Conservation (phyloP, 2,888 invertebrate species). For the Sisyra nigra region DNA sequence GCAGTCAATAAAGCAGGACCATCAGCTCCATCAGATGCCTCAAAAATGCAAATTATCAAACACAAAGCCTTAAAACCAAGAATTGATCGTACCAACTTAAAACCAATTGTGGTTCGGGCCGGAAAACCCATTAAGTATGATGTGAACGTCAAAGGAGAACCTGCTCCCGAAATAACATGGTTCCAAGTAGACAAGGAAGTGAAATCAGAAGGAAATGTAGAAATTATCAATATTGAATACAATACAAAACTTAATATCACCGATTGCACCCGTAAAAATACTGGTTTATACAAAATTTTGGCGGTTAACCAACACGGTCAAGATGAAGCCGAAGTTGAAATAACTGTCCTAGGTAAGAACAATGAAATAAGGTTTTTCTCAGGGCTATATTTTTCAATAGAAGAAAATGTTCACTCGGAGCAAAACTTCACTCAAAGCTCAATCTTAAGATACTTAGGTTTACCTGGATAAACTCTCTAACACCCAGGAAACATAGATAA, state of each 20-base stretch:
- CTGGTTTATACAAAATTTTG: constrained; percentile 77
- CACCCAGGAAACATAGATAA: too few species aligned
- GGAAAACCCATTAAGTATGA: constrained; percentile 88
- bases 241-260: constrained; percentile 75
- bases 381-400: background rate
- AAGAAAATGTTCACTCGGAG: background rate
- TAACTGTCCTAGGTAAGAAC: constrained; percentile 69
- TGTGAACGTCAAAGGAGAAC: constrained; percentile 89
- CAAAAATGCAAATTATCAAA: constrained; percentile 75
- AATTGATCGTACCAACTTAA: constrained; percentile 89
- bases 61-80: constrained; percentile 86
- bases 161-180: constrained; percentile 88
- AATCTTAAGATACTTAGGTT: too few species aligned
- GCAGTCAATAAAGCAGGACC: constrained; percentile 90
- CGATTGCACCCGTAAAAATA: constrained; percentile 66
- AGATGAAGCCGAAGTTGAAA: constrained; percentile 87
- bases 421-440: too few species aligned
- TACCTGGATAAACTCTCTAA: too few species aligned
- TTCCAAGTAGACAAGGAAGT: constrained; percentile 64
- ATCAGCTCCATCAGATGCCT: constrained; percentile 79
- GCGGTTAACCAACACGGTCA: constrained; percentile 84
- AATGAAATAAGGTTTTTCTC: too few species aligned
- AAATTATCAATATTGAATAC: constrained; percentile 75
- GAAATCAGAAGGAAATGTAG: constrained; percentile 48
- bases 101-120: constrained; percentile 74